Conservation (phyloP, 2,888 invertebrate species). For the Leucoma salicis region DNA sequence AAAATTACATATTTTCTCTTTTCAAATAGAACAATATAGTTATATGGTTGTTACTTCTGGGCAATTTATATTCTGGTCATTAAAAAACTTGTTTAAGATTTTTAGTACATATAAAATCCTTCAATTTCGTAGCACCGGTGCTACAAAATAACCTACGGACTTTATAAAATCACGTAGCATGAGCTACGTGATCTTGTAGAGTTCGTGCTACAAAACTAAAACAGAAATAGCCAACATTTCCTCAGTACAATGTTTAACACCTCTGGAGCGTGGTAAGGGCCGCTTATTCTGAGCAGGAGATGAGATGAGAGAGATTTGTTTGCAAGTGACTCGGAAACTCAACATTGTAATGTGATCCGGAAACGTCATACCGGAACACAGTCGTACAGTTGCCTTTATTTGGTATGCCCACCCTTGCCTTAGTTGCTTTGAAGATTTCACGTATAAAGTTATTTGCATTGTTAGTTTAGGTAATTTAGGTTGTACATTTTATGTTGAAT, state of each 20-base stretch:
- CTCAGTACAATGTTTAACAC: not conserved
- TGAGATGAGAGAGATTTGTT: slow-evolving; percentile 48
- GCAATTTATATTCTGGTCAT: too few species aligned
- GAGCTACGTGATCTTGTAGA: not conserved
- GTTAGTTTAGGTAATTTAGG: not conserved
- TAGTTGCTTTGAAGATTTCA: slow-evolving; percentile 17
- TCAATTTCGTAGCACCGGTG: not conserved
- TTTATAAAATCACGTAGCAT: not conserved
- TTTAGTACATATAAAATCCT: too few species aligned
- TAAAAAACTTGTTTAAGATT: too few species aligned
- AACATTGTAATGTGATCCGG: slow-evolving; percentile 42
- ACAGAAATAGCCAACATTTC: not conserved
- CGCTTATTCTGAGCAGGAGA: slow-evolving; percentile 39
- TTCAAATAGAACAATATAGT: too few species aligned
- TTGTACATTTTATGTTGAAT: not conserved
- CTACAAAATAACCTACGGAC: not conserved
- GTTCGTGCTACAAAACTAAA: not conserved
- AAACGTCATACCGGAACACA: slow-evolving; percentile 35
- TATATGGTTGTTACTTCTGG: too few species aligned
- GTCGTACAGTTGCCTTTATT: slow-evolving; percentile 30
- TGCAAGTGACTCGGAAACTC: slow-evolving; percentile 38
- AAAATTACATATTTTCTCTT: too few species aligned
- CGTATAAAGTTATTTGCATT: not conserved
- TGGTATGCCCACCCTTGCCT: slow-evolving; percentile 22
- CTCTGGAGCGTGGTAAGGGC: slow-evolving; percentile 18